phyloP scores from a whole-genome alignment of 2,888 invertebrate genomes.

The Drosophila cognata region DNA sequence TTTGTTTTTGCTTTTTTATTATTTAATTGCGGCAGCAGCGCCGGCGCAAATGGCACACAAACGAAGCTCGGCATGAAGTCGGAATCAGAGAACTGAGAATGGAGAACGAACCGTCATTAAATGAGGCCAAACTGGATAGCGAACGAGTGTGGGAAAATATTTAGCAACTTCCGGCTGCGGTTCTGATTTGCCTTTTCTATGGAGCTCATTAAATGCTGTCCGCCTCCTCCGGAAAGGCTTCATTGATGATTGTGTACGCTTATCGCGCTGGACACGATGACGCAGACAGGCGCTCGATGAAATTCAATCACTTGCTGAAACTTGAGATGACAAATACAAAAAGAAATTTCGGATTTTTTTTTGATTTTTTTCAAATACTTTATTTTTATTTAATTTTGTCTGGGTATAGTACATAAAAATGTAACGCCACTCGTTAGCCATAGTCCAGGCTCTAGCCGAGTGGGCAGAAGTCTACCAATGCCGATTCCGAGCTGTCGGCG shows the following conservation, averaged over 20 bases:
- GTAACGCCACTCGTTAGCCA: slow-evolving; percentile 47
- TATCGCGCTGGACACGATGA: slow-evolving; percentile 37
- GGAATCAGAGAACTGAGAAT: slow-evolving; percentile 30
- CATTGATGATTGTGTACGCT: slow-evolving; percentile 48
- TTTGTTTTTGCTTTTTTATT: slow-evolving; percentile 72
- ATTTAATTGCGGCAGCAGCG: slow-evolving; percentile 78
- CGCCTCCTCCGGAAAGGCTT: slow-evolving; percentile 64
- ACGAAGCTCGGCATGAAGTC: slow-evolving; percentile 36
- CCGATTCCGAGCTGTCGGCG: slow-evolving; percentile 7
- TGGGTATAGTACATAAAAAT: slow-evolving; percentile 9
- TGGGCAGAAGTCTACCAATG: slow-evolving; percentile 5
- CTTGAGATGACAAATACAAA: slow-evolving; percentile 23
- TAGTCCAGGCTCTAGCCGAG: slow-evolving; percentile 50
- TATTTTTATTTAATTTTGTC: slow-evolving; percentile 13
- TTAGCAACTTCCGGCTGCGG: slow-evolving; percentile 81
- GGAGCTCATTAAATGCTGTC: slow-evolving; percentile 50
- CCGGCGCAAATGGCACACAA: slow-evolving; percentile 68
- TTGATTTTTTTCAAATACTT: slow-evolving; percentile 13
- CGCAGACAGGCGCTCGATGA: slow-evolving; percentile 37
- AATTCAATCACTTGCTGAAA: slow-evolving; percentile 53
- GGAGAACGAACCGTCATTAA: slow-evolving; percentile 61
- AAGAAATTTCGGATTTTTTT: slow-evolving; percentile 5
- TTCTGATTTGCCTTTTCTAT: slow-evolving; percentile 57
- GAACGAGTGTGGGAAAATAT: slow-evolving; percentile 81
- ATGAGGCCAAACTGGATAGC: slow-evolving; percentile 71